A percentile compares a stretch with the other conserved stretches of the same genome.
Evolutionary conservation across 92 coral and sea anemone species (phyloP).

Genomic region (Umimayanthus chanpuru): DNA sequence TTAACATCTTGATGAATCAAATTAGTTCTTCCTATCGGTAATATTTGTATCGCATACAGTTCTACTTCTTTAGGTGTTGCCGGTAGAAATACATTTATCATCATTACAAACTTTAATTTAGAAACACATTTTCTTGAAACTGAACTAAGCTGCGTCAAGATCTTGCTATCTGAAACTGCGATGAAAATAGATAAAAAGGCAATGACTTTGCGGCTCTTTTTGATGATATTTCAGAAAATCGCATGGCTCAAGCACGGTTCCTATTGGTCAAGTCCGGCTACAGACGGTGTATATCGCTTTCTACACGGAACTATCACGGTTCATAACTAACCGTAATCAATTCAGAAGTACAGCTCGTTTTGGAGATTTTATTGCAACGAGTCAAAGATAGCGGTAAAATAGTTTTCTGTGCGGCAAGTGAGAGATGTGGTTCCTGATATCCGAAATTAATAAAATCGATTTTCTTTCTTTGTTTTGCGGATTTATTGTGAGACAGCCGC

Average conservation of each 20-base stretch:
- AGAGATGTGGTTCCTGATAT: conserved; percentile 44
- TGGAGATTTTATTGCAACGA: conserved; percentile 27
- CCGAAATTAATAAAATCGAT: conserved; percentile 39
- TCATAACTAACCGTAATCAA: conserved; percentile 21
- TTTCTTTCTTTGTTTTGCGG: conserved; percentile 37
- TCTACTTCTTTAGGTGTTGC: background rate
- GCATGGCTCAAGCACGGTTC: conserved; percentile 7
- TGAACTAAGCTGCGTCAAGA: conserved; percentile 23
- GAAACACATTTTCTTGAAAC: conserved; percentile 31
- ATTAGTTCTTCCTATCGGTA: background rate
- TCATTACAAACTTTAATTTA: background rate
- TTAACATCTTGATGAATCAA: background rate
- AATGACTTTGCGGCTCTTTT: conserved; percentile 44
- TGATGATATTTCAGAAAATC: conserved; percentile 39
- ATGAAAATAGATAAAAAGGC: conserved; percentile 41
- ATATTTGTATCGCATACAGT: background rate
- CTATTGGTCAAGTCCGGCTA: conserved; percentile 16
- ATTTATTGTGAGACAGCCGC: conserved; percentile 33
- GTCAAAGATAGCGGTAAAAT: conserved; percentile 43
- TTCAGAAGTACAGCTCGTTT: conserved; percentile 34
- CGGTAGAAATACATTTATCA: background rate
- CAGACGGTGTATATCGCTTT: conserved; percentile 42
- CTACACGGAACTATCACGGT: conserved; percentile 16
- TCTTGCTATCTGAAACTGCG: conserved; percentile 28
- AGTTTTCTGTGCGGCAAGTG: conserved; percentile 37